A percentile compares a stretch with the other conserved stretches of the same genome.
phyloP scores from a whole-genome alignment of 30 jellyfish, hydroid and myxozoan genomes.

The Aurelia coerulea region DNA sequence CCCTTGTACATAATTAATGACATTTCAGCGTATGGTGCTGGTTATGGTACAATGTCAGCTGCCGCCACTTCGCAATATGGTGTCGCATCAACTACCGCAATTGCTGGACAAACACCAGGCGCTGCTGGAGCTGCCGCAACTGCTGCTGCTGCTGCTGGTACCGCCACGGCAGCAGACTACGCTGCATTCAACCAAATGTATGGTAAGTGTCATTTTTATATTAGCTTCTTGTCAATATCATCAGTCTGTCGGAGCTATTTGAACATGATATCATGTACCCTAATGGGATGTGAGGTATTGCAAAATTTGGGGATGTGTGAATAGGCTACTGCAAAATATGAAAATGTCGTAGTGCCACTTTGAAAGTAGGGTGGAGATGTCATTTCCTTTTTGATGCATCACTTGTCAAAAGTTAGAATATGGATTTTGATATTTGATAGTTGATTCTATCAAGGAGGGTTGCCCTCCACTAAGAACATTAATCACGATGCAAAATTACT shows the following conservation, averaged over 20 bases:
- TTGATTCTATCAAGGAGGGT: no score
- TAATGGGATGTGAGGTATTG: neutral
- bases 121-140: neutral
- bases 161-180: constrained; percentile 53
- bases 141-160: constrained; percentile 1
- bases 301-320: no score
- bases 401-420: no score
- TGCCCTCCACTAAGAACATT: no score
- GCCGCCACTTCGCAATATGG: constrained; percentile 65
- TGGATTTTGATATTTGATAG: no score
- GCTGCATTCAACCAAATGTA: constrained; percentile 48
- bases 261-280: neutral
- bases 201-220: constrained; percentile 28
- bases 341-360: no score
- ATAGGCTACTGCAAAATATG: no score
- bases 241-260: neutral
- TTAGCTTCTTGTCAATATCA: no score
- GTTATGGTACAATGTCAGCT: constrained; percentile 65
- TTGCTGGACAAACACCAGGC: constrained; percentile 67
- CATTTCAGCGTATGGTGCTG: constrained; percentile 73
- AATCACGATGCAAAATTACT: no score
- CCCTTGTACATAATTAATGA: no score
- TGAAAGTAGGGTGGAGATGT: no score
- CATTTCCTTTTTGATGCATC: no score
- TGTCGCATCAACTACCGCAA: constrained; percentile 64